These are phyloP conservation scores for Tachina fera DNA, from an alignment of 2,888 invertebrate genomes.

Conservation along the genomic window DNA sequence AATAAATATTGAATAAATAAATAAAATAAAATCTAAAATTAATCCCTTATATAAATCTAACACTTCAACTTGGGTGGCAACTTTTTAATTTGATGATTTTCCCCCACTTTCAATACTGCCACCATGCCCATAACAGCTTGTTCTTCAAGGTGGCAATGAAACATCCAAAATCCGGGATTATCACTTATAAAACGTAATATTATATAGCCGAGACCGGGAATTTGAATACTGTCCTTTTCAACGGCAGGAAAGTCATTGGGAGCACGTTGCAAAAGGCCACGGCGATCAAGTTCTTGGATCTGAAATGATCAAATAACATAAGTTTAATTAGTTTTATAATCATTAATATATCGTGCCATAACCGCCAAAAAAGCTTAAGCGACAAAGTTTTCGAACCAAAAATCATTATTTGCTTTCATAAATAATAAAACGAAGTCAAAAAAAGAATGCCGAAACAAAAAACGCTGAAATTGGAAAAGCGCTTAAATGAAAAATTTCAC, in stretches of 20 bases:
- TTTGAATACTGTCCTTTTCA: conserved; percentile 79
- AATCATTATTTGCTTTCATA: too few species aligned
- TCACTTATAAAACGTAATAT: conserved; percentile 79
- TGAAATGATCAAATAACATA: conserved; percentile 56
- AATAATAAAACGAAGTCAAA: too few species aligned
- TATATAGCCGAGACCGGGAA: conserved; percentile 79
- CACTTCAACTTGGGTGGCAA: conserved; percentile 77
- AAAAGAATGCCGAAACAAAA: too few species aligned
- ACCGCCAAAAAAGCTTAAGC: too few species aligned
- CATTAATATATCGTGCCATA: too few species aligned
- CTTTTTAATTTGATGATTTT: conserved; percentile 79
- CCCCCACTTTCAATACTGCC: conserved; percentile 79
- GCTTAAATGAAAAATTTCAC: too few species aligned
- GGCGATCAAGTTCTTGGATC: conserved; percentile 79
- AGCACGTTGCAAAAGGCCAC: conserved; percentile 76
- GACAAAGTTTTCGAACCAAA: too few species aligned
- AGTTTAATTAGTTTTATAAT: background rate
- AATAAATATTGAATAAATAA: conserved; percentile 13
- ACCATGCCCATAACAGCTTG: conserved; percentile 79
- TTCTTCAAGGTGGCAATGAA: conserved; percentile 79
- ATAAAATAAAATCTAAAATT: conserved; percentile 6
- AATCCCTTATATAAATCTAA: conserved; percentile 52
- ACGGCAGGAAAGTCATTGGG: conserved; percentile 77
- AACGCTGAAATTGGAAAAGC: too few species aligned
- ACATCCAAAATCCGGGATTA: conserved; percentile 81